Conservation (phyloP, 2,797 vertebrate genomes). For the Tapirus indicus region DNA sequence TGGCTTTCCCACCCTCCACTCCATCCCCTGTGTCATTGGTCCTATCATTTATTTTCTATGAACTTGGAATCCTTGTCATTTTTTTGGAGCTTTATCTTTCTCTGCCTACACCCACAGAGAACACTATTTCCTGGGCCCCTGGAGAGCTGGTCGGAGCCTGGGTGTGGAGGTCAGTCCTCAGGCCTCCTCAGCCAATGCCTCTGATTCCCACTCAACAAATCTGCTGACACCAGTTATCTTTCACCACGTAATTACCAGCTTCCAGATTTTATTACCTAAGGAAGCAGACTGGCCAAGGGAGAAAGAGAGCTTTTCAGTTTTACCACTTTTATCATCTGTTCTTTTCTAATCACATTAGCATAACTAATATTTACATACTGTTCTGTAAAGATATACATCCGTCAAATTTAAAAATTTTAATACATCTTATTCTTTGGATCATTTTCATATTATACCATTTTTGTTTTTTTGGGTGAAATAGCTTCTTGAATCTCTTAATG, state of each 20-base stretch:
- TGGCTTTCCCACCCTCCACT: fast-evolving
- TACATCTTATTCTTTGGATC: not conserved
- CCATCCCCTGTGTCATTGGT: not conserved
- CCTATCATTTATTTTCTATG: not conserved
- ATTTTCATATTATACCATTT: not conserved
- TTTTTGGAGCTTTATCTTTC: not conserved
- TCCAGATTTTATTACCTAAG: not conserved
- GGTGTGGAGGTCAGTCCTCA: not conserved
- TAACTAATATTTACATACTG: not conserved
- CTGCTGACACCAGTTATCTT: not conserved
- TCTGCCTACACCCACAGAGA: not conserved
- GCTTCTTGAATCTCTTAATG: not conserved
- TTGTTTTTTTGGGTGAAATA: too few relatives aligned
- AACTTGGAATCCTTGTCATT: not conserved
- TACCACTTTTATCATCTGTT: not conserved
- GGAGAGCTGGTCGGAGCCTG: not conserved
- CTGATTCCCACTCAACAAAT: not conserved
- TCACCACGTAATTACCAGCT: not conserved
- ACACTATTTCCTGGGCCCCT: not conserved
- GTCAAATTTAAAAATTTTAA: too few relatives aligned
- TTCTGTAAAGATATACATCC: not conserved
- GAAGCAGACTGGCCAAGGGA: not conserved
- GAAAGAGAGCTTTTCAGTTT: not conserved
- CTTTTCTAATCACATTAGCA: not conserved
- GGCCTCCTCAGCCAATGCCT: not conserved